Percentiles rank a stretch among this genome's conserved stretches.
Conservation (phyloP, 2,113 vertebrate genomes). For the Oenanthe oenanthe region DNA sequence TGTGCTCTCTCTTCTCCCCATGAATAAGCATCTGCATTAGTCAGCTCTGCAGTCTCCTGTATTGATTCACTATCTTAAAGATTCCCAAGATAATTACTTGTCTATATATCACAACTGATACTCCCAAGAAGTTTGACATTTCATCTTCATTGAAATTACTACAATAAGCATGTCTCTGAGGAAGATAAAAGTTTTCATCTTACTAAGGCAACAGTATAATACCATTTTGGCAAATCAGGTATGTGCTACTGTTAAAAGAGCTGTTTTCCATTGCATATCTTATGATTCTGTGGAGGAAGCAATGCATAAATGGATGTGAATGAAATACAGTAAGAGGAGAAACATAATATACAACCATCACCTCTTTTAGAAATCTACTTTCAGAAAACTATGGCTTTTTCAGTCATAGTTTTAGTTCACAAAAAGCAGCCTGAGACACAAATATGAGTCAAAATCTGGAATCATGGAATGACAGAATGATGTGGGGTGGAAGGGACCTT, state of each 20-base stretch:
- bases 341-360: neutral
- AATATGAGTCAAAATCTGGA: neutral
- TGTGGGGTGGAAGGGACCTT: neutral
- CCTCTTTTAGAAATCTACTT: neutral
- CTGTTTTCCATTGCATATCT: neutral
- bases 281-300: neutral
- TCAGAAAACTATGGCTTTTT: neutral
- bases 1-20: neutral
- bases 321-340: neutral
- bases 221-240: constrained; percentile 51
- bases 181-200: constrained; percentile 53
- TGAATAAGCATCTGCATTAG: neutral
- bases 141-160: constrained; percentile 50
- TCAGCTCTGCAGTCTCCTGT: constrained; percentile 2
- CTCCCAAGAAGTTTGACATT: neutral
- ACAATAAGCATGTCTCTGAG: constrained; percentile 14
- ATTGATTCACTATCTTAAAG: constrained; percentile 2
- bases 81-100: constrained; percentile 49
- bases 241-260: constrained; percentile 39
- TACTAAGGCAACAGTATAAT: constrained; percentile 27
- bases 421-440: neutral
- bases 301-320: neutral
- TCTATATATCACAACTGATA: constrained; percentile 56
- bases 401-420: neutral
- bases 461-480: neutral